Evolutionary conservation across 2,888 invertebrate species (phyloP), one percentile per base, ranked within the genome.

Genomic region (Merodon equestris): DNA sequence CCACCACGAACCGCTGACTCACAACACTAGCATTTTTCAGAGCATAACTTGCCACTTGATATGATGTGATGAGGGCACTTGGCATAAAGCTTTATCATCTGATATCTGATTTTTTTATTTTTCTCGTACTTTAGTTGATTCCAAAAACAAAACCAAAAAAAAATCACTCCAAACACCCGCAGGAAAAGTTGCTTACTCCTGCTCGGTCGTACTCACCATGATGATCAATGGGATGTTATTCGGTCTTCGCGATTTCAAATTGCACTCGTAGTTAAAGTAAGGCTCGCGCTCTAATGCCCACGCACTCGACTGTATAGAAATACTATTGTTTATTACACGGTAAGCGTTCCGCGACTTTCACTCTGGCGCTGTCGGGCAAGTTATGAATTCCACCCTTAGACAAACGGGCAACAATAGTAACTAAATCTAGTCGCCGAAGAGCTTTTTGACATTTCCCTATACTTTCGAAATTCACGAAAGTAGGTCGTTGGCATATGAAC

Each of bases 171-270:
- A 66, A 64, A 56, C 64, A 47, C 45, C 56, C 48, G 58, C 48
- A 45, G 9, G 19, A 44, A 17, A 14, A 45, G 7, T 47, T 66
- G 18, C 7, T 36, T 10, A 40, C 38, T 13, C 47, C 42, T 44
- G n/a, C 34, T 12, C 15, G 36, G 7, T 4, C 27, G 27, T 56
- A 79, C 79, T 79, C 56, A 79, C 79, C 79, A 79, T 79, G 70
- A 79, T 74, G 64, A 79, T 64, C 27, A 74, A 58, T 50, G 38
- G 5, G 53, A 64, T 54, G 63, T 66, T 72, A 58, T 5, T 72
- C 36, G 51, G 48, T n/a, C 45, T 74, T 68, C 42, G 27, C 27
- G 53, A 38, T 51, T 53, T 70, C 60, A 64, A 64, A n/a, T 19
- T 71, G 53, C 18, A 18, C 27, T 47, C 66, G 40, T 47, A 61